Conservation (phyloP, 2,797 vertebrate species). For the Enteromius treurensis region DNA sequence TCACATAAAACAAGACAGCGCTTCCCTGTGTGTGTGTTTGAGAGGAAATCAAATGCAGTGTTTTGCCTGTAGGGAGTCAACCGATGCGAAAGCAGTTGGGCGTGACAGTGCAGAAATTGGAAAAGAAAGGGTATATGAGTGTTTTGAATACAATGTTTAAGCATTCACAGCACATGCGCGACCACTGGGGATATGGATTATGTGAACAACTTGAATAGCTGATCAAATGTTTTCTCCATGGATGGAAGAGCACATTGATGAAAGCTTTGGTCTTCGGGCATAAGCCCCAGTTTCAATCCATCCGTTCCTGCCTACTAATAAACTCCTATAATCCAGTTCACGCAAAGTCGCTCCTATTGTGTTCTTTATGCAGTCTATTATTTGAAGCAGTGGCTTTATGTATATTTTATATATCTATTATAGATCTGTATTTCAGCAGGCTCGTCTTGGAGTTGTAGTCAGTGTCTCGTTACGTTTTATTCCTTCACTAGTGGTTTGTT, state of each 20-base stretch:
- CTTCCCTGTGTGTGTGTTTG: slow-evolving; percentile 49
- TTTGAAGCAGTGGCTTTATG: background rate
- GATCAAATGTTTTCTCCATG: slow-evolving; percentile 47
- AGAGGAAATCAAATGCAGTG: slow-evolving; percentile 60
- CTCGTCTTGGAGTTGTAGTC: background rate
- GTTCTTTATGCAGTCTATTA: background rate
- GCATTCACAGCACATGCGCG: slow-evolving; percentile 14
- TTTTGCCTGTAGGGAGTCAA: slow-evolving; percentile 54
- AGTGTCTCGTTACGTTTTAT: background rate
- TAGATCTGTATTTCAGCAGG: background rate
- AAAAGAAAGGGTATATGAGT: slow-evolving; percentile 31
- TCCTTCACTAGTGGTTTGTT: slow-evolving; percentile 4
- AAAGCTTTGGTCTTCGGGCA: slow-evolving; percentile 34
- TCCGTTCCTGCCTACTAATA: slow-evolving; percentile 23
- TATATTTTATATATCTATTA: background rate
- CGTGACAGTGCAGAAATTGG: slow-evolving; percentile 56
- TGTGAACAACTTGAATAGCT: slow-evolving; percentile 40
- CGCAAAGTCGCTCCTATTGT: slow-evolving; percentile 15
- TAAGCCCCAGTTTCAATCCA: slow-evolving; percentile 22
- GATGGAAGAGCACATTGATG: slow-evolving; percentile 33
- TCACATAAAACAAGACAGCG: background rate
- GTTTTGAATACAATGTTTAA: slow-evolving; percentile 22
- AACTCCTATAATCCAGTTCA: slow-evolving; percentile 32
- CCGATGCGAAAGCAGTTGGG: slow-evolving; percentile 54
- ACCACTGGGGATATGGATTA: slow-evolving; percentile 24